Conservation (phyloP, 2,888 invertebrate genomes). For the Lepidonotus clava region DNA sequence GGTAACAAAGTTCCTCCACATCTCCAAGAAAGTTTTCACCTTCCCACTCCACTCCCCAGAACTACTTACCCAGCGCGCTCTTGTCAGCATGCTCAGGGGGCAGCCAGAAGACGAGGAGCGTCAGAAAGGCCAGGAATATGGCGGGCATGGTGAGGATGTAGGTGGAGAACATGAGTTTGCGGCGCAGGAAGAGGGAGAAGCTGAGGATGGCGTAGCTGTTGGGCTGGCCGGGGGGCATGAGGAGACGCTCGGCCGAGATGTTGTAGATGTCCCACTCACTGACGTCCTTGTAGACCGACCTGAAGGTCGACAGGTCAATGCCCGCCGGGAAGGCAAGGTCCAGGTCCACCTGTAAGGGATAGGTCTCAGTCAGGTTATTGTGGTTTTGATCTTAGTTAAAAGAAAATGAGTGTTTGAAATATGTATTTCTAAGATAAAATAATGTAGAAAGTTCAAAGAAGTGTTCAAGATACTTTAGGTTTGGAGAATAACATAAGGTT, state of each 20-base stretch:
- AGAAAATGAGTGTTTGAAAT: too few relatives aligned
- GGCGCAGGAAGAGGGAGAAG: slow-evolving; percentile 56
- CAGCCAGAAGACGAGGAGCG: slow-evolving; percentile 62
- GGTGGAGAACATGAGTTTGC: slow-evolving; percentile 61
- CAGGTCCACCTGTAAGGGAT: background rate
- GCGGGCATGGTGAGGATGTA: slow-evolving; percentile 64
- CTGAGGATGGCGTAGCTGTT: slow-evolving; percentile 56
- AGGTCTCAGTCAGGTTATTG: too few relatives aligned
- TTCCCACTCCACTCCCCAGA: too few relatives aligned
- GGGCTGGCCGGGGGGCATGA: slow-evolving; percentile 50
- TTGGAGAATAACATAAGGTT: too few relatives aligned
- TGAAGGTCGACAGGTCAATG: slow-evolving; percentile 60
- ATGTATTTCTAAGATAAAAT: too few relatives aligned
- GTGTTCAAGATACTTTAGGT: too few relatives aligned
- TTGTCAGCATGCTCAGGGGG: slow-evolving; percentile 61
- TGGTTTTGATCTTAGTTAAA: too few relatives aligned
- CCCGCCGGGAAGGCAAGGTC: slow-evolving; percentile 29
- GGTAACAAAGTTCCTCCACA: too few relatives aligned
- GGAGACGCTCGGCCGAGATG: slow-evolving; percentile 48
- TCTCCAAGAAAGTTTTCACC: too few relatives aligned
- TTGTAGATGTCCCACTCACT: slow-evolving; percentile 61
- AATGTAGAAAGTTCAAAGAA: too few relatives aligned
- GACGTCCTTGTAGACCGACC: slow-evolving; percentile 60
- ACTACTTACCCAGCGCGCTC: slow-evolving; percentile 59
- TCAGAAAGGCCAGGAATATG: slow-evolving; percentile 61